A percentile compares a stretch with the other conserved stretches of the same genome.
Evolutionary conservation across 1,140 invertebrate species (phyloP).

Genomic region (Drosophila persimilis): DNA sequence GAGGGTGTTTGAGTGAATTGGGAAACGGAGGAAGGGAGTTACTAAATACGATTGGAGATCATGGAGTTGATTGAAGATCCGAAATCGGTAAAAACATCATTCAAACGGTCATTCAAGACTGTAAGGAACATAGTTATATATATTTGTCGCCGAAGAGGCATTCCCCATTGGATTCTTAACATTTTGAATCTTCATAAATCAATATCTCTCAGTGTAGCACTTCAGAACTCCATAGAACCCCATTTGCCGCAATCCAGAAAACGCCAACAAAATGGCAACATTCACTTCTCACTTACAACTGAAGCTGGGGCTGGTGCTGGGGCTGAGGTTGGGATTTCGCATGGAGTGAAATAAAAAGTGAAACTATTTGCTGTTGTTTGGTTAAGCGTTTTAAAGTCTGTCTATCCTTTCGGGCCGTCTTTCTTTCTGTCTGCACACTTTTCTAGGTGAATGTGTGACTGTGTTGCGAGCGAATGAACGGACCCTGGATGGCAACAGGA

Average conservation of each 20-base stretch:
- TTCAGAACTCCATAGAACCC: constrained; percentile 24
- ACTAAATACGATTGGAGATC: no score
- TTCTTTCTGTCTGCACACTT: constrained; percentile 29
- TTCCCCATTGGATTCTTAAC: no score
- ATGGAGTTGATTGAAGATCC: no score
- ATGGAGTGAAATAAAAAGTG: constrained; percentile 54
- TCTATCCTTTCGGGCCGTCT: neutral
- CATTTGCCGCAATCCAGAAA: constrained; percentile 40
- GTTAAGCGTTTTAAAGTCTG: constrained; percentile 77
- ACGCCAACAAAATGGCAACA: constrained; percentile 72
- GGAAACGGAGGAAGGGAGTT: no score
- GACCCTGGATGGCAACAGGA: constrained; percentile 11
- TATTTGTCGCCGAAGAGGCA: no score
- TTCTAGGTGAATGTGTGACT: constrained; percentile 24
- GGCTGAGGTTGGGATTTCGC: constrained; percentile 59
- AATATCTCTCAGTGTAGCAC: neutral
- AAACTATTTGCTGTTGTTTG: constrained; percentile 76
- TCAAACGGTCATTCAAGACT: no score
- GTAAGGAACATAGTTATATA: no score
- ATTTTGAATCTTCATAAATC: no score
- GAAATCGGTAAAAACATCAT: no score
- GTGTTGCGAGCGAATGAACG: neutral
- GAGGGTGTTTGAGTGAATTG: no score
- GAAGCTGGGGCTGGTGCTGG: constrained; percentile 26
- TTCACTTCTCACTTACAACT: constrained; percentile 63